A percentile compares a stretch with the other conserved stretches of the same genome.
phyloP scores from a whole-genome alignment of 2,888 invertebrate genomes.

The Zygaena filipendulae region DNA sequence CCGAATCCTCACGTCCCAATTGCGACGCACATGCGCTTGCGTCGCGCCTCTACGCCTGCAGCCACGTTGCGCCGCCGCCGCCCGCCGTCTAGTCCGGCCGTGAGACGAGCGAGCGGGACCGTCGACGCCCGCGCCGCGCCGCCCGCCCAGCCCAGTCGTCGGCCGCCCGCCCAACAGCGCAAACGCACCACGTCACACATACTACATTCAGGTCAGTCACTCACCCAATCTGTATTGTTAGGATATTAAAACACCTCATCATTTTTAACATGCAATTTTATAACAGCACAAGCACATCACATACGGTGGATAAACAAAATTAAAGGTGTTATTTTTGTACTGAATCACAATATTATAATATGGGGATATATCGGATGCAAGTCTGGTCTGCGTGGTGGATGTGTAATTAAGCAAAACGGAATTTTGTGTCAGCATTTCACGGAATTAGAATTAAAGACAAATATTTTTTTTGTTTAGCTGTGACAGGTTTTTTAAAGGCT shows the following conservation, averaged over 20 bases:
- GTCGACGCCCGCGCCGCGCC: too few relatives aligned
- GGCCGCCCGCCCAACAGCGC: conserved; percentile 54
- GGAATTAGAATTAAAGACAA: background rate
- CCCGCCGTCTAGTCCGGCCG: too few relatives aligned
- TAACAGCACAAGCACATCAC: too few relatives aligned
- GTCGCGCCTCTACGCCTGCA: too few relatives aligned
- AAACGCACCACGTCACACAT: conserved; percentile 27
- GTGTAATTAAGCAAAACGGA: conserved; percentile 42
- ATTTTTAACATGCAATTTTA: conserved; percentile 17
- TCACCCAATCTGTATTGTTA: conserved; percentile 6
- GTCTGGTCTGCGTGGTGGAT: conserved; percentile 24
- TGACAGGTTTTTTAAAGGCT: too few relatives aligned
- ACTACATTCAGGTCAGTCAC: conserved; percentile 32
- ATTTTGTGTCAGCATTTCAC: conserved; percentile 31
- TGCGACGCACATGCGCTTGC: too few relatives aligned
- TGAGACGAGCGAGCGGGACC: too few relatives aligned
- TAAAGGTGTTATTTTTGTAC: conserved; percentile 28
- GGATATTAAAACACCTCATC: conserved; percentile 14
- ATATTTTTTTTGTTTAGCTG: background rate
- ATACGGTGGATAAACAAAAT: too few relatives aligned
- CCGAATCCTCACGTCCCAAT: too few relatives aligned
- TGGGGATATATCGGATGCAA: too few relatives aligned
- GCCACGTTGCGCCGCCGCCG: too few relatives aligned
- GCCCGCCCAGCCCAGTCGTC: conserved; percentile 61
- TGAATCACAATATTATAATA: too few relatives aligned